These are phyloP conservation scores for Heptranchias perlo DNA, from an alignment of 2,113 vertebrate species.

Conservation along the genomic window DNA sequence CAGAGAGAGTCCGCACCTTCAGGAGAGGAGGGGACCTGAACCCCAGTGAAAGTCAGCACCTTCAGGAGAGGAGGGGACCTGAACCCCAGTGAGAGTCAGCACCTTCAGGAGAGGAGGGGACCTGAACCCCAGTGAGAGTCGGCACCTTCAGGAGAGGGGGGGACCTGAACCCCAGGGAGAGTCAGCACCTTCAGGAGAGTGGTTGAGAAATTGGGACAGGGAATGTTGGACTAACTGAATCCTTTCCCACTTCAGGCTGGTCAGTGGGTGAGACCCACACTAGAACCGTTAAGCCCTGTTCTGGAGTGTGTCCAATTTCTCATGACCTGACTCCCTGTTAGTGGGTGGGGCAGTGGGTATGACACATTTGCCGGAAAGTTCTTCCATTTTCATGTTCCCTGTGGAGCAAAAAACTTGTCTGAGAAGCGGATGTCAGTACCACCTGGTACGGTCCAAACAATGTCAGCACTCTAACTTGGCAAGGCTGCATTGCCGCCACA, in stretches of 20 bases:
- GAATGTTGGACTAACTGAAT: neutral
- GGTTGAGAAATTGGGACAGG: neutral
- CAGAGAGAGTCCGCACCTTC: neutral
- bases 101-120: neutral
- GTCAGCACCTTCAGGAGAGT: neutral
- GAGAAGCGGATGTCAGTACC: constrained; percentile 53
- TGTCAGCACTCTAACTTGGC: constrained; percentile 37
- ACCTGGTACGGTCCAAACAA: constrained; percentile 47
- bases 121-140: neutral
- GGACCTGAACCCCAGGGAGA: neutral
- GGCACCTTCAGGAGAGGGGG: neutral
- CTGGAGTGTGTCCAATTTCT: constrained; percentile 33
- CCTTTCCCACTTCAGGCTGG: neutral
- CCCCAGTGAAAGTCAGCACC: neutral
- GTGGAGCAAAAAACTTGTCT: constrained; percentile 40
- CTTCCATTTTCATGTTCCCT: constrained; percentile 24
- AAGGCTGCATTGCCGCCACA: neutral
- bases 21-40: neutral
- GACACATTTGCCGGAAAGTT: constrained; percentile 30
- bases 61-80: too few relatives aligned
- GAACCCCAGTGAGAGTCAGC: neutral
- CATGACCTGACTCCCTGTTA: constrained; percentile 24
- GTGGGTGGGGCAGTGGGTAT: neutral
- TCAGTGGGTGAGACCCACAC: neutral
- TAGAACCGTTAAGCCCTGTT: neutral